Conservation (phyloP, 2,888 invertebrate species). For the Neoitamus cyanurus region DNA sequence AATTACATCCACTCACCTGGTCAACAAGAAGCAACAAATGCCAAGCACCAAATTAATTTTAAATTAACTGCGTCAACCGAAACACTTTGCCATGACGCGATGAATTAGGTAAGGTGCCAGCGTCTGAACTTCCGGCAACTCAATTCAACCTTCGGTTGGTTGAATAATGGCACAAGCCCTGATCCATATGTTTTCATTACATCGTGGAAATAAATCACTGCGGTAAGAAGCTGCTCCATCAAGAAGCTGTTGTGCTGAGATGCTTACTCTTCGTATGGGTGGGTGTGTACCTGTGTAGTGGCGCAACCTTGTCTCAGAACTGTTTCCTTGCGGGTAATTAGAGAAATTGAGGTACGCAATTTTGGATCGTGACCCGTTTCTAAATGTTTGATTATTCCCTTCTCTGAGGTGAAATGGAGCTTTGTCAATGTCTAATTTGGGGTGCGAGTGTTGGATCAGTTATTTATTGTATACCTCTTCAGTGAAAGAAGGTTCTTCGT, state of each 20-base stretch:
- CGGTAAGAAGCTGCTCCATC: neutral
- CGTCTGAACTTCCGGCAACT: neutral
- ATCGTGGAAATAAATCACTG: neutral
- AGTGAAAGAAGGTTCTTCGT: neutral
- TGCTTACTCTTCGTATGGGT: neutral
- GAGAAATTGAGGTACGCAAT: neutral
- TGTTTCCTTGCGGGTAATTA: neutral
- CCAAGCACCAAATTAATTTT: neutral
- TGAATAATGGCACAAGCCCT: neutral
- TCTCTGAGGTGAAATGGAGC: neutral
- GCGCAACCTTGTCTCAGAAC: neutral
- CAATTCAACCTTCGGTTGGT: neutral
- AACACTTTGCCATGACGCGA: neutral
- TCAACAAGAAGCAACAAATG: neutral
- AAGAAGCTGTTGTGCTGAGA: neutral
- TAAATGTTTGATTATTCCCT: neutral
- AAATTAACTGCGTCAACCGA: neutral
- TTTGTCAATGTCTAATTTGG: neutral
- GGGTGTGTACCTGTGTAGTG: neutral
- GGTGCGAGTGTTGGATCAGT: neutral
- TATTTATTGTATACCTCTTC: neutral
- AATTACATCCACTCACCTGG: neutral
- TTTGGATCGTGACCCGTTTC: neutral
- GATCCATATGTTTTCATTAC: neutral
- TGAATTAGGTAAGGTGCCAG: neutral